Conservation (phyloP, 2,888 invertebrate species). For the Clitarchus hookeri region DNA sequence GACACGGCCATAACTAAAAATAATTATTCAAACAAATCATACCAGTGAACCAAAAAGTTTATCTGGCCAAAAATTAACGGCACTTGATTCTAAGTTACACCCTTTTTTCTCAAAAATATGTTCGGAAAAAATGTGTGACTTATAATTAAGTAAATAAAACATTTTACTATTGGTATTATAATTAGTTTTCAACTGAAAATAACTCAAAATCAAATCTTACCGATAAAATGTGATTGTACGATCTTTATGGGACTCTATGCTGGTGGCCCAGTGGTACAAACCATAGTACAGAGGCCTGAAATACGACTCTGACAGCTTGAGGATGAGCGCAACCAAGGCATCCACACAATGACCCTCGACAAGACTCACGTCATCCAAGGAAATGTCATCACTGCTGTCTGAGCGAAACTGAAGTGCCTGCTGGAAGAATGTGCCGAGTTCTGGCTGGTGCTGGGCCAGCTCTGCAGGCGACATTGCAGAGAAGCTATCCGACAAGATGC, state of each 20-base stretch:
- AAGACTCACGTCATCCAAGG: constrained; percentile 57
- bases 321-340: constrained; percentile 76
- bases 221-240: constrained; percentile 82
- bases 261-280: constrained; percentile 84
- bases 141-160: too few species aligned
- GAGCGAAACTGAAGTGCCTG: constrained; percentile 68
- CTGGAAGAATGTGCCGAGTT: constrained; percentile 76
- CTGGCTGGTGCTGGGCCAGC: constrained; percentile 66
- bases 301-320: constrained; percentile 86
- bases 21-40: too few species aligned
- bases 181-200: not conserved
- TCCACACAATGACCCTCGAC: constrained; percentile 78
- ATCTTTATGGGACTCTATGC: constrained; percentile 61
- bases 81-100: too few species aligned
- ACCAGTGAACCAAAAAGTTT: too few species aligned
- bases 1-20: too few species aligned
- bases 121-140: too few species aligned
- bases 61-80: too few species aligned
- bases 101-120: too few species aligned
- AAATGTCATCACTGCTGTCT: constrained; percentile 54
- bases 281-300: constrained; percentile 88
- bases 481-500: constrained; percentile 74
- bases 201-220: constrained; percentile 51
- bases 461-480: constrained; percentile 65
- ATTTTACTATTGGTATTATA: too few species aligned